These are phyloP conservation scores for Macrobrachium rosenbergii DNA, from an alignment of 1,140 invertebrate genomes.

Conservation along the genomic window DNA sequence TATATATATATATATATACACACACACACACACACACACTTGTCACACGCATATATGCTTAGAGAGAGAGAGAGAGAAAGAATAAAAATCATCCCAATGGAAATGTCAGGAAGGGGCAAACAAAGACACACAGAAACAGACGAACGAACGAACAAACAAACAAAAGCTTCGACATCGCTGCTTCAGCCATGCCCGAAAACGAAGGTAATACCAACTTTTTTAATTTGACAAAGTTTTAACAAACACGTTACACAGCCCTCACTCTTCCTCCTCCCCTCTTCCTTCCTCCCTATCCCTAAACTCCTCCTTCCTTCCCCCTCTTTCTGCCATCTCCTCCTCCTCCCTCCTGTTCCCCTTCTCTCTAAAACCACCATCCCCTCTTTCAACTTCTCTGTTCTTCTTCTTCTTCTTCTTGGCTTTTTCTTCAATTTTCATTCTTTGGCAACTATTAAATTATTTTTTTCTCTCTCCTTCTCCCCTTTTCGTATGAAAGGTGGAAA, in stretches of 20 bases:
- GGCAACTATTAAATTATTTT: neutral
- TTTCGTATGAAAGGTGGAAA: no score
- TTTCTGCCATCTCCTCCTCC: neutral
- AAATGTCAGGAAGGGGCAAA: neutral
- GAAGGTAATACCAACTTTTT: conserved; percentile 62
- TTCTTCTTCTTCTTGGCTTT: neutral
- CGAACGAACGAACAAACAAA: conserved; percentile 19
- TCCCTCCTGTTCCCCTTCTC: neutral
- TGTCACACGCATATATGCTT: no score
- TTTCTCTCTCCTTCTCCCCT: neutral
- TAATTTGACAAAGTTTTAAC: conserved; percentile 63
- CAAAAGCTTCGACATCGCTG: conserved; percentile 12
- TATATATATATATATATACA: no score
- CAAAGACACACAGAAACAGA: conserved; percentile 15
- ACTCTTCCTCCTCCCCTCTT: neutral
- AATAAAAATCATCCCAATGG: neutral
- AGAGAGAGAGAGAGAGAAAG: neutral
- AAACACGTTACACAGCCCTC: conserved; percentile 55
- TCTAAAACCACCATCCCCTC: no score
- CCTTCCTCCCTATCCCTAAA: conserved; percentile 20
- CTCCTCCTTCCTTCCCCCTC: neutral
- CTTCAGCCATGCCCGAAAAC: conserved; percentile 32
- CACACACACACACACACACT: no score
- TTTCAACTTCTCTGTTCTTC: neutral
- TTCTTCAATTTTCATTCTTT: neutral